Conservation (phyloP, 2,797 vertebrate species). For the Philypnodon macrostomus region DNA sequence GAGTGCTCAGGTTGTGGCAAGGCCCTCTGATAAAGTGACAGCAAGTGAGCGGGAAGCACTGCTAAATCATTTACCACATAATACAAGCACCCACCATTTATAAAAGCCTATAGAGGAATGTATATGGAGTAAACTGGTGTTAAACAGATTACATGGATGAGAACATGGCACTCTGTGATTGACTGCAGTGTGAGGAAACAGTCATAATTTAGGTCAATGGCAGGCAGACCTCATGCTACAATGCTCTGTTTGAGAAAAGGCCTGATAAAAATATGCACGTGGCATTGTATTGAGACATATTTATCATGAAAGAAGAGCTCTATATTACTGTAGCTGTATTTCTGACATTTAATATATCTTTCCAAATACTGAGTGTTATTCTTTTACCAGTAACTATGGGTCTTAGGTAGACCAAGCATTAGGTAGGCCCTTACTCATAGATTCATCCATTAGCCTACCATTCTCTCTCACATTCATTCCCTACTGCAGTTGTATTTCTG, state of each 20-base stretch:
- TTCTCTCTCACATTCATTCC: no score
- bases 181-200: constrained; percentile 27
- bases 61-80: constrained; percentile 66
- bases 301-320: constrained; percentile 19
- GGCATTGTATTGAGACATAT: constrained; percentile 9
- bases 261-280: constrained; percentile 26
- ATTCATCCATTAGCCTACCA: no score
- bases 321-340: constrained; percentile 13
- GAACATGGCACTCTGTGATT: constrained; percentile 58
- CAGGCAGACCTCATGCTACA: constrained; percentile 35
- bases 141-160: constrained; percentile 66
- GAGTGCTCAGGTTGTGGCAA: constrained; percentile 55
- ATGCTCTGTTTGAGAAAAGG: constrained; percentile 36
- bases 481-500: no score
- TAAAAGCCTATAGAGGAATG: constrained; percentile 52
- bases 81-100: constrained; percentile 53
- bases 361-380: constrained; percentile 5
- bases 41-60: constrained; percentile 34
- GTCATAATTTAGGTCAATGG: constrained; percentile 26
- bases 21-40: constrained; percentile 62
- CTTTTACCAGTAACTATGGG: no score
- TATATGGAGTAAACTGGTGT: constrained; percentile 54
- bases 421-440: no score
- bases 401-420: no score
- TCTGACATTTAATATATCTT: constrained; percentile 13